Percentiles rank a stretch among this genome's conserved stretches.
Evolutionary conservation across 2,888 invertebrate genomes (phyloP).

Genomic region (Peribatodes rhomboidaria): DNA sequence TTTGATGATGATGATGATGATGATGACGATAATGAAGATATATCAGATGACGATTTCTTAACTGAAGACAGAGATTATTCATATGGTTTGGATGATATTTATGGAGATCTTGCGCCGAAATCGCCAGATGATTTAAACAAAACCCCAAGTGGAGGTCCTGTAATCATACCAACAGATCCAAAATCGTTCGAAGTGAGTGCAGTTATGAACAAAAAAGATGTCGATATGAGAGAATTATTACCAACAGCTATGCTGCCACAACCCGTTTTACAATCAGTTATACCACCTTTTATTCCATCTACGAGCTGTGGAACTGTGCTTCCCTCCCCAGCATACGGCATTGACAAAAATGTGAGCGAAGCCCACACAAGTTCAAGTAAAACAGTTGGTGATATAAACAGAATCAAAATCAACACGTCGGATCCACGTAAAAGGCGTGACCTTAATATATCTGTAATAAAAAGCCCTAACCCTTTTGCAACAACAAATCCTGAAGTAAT

Average conservation of each 20-base stretch:
- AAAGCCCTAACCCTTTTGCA: slow-evolving; percentile 53
- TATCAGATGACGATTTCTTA: slow-evolving; percentile 64
- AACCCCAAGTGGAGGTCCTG: slow-evolving; percentile 58
- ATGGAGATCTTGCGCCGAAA: slow-evolving; percentile 70
- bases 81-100: slow-evolving; percentile 59
- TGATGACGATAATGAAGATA: slow-evolving; percentile 47
- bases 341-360: slow-evolving; percentile 26
- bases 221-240: slow-evolving; percentile 73
- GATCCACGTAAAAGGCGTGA: slow-evolving; percentile 73
- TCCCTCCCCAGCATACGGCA: slow-evolving; percentile 7
- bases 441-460: slow-evolving; percentile 45
- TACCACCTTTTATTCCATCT: slow-evolving; percentile 12
- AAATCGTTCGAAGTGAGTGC: background rate
- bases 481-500: slow-evolving; percentile 52
- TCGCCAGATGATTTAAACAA: slow-evolving; percentile 70
- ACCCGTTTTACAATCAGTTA: slow-evolving; percentile 16
- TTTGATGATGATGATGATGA: slow-evolving; percentile 64
- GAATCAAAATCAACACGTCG: slow-evolving; percentile 47
- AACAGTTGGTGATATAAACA: slow-evolving; percentile 33
- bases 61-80: slow-evolving; percentile 44
- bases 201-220: slow-evolving; percentile 58
- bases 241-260: slow-evolving; percentile 46
- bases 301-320: slow-evolving; percentile 3
- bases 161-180: slow-evolving; percentile 77
- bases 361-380: slow-evolving; percentile 46